These are phyloP conservation scores for Drosophila multiciliata DNA, from an alignment of 2,888 invertebrate species.

Conservation along the genomic window DNA sequence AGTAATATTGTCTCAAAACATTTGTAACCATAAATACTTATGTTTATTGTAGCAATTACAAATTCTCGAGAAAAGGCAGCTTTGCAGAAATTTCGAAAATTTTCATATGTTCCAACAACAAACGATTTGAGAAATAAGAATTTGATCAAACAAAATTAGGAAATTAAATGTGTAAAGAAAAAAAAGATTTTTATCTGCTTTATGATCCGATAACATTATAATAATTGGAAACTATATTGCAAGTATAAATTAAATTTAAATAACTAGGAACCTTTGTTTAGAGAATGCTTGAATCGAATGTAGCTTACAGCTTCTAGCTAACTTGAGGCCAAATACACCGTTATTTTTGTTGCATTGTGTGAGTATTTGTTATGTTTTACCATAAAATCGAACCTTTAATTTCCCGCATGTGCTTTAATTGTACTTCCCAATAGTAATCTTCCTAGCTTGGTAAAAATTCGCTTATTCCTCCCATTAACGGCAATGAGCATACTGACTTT, in stretches of 20 bases:
- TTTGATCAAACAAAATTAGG: background rate
- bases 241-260: background rate
- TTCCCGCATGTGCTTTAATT: slow-evolving; percentile 31
- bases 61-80: slow-evolving; percentile 30
- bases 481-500: background rate
- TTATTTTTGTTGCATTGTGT: slow-evolving; percentile 67
- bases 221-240: background rate
- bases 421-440: background rate
- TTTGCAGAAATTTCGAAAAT: slow-evolving; percentile 13
- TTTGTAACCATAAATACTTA: slow-evolving; percentile 3
- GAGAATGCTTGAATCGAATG: slow-evolving; percentile 10
- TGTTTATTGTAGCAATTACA: slow-evolving; percentile 12
- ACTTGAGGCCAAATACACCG: slow-evolving; percentile 67
- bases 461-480: background rate
- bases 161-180: background rate
- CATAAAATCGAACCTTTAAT: background rate
- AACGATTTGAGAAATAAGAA: background rate
- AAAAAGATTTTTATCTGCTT: background rate
- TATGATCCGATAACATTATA: background rate
- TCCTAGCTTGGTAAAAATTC: slow-evolving; percentile 14
- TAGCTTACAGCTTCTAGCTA: slow-evolving; percentile 57
- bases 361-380: slow-evolving; percentile 63
- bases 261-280: slow-evolving; percentile 4
- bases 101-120: background rate
- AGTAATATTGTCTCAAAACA: slow-evolving; percentile 20